Evolutionary conservation across 2,113 vertebrate species (phyloP).

Genomic region (Rhinolophus sinicus): DNA sequence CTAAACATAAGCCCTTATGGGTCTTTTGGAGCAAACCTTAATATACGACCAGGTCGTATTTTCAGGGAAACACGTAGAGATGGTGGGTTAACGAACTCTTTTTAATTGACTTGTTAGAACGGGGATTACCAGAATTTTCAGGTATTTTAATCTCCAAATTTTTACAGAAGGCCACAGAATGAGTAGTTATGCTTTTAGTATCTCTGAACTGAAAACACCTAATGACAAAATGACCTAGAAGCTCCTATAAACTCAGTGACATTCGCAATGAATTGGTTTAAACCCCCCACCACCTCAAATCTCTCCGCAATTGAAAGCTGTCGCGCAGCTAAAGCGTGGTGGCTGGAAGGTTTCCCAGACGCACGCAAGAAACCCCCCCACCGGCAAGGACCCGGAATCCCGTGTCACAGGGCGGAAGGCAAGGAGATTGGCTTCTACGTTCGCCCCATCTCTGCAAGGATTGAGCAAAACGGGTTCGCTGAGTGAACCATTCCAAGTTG

Average conservation of each 20-base stretch:
- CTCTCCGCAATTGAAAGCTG: not conserved
- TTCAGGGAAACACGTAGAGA: too few relatives aligned
- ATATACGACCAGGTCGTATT: too few relatives aligned
- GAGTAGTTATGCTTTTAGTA: not conserved
- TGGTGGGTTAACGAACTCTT: not conserved
- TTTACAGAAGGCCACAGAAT: slow-evolving; percentile 37
- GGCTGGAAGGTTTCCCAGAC: not conserved
- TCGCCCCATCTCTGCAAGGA: not conserved
- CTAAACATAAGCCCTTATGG: too few relatives aligned
- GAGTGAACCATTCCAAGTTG: not conserved
- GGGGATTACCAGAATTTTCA: slow-evolving; percentile 52
- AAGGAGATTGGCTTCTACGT: not conserved
- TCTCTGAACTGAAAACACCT: not conserved
- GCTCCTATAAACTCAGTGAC: not conserved
- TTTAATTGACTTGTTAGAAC: not conserved
- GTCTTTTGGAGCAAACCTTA: too few relatives aligned
- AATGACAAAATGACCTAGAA: not conserved
- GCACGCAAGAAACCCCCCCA: not conserved
- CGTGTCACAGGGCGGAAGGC: not conserved
- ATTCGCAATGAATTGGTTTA: not conserved
- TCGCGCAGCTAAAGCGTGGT: accelerated
- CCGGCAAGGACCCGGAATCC: not conserved
- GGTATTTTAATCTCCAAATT: slow-evolving; percentile 44
- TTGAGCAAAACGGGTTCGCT: not conserved
- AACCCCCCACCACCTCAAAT: too few relatives aligned